These are phyloP conservation scores for Drosophila diplacantha DNA, from an alignment of 2,888 invertebrate species.

Conservation along the genomic window DNA sequence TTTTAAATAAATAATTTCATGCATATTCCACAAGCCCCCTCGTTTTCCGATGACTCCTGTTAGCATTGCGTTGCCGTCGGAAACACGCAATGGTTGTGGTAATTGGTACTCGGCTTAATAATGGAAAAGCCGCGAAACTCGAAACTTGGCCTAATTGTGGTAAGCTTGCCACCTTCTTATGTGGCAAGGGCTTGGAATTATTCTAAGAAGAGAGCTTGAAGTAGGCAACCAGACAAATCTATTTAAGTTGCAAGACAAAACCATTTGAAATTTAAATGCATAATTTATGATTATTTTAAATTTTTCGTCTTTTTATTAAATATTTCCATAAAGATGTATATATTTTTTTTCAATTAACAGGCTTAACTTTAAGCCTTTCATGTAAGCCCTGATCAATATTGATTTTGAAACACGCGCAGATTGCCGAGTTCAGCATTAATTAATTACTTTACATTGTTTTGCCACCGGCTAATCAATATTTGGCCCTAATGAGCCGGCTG, in stretches of 20 bases:
- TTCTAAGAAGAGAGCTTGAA: neutral
- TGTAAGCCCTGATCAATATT: conserved; percentile 5
- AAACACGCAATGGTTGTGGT: conserved; percentile 23
- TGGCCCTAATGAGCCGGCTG: conserved; percentile 17
- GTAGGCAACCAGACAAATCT: neutral
- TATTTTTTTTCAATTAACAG: neutral
- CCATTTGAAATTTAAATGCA: too few species aligned
- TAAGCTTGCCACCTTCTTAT: conserved; percentile 4
- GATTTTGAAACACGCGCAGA: conserved; percentile 1
- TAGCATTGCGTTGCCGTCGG: conserved; percentile 12
- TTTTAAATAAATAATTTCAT: conserved; percentile 40
- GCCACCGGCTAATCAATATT: conserved; percentile 1
- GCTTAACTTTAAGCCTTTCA: neutral
- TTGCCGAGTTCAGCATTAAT: conserved; percentile 1
- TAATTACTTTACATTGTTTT: neutral
- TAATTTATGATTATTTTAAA: neutral
- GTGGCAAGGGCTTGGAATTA: neutral
- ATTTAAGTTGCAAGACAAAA: neutral
- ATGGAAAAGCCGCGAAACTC: conserved; percentile 12
- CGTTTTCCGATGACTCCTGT: conserved; percentile 20
- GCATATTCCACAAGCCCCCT: conserved; percentile 18
- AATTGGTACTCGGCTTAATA: conserved; percentile 13
- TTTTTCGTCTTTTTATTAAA: neutral
- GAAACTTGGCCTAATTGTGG: conserved; percentile 18
- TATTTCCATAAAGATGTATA: neutral